phyloP scores from a whole-genome alignment of 2,888 invertebrate species.

The Argyra leucocephala region DNA sequence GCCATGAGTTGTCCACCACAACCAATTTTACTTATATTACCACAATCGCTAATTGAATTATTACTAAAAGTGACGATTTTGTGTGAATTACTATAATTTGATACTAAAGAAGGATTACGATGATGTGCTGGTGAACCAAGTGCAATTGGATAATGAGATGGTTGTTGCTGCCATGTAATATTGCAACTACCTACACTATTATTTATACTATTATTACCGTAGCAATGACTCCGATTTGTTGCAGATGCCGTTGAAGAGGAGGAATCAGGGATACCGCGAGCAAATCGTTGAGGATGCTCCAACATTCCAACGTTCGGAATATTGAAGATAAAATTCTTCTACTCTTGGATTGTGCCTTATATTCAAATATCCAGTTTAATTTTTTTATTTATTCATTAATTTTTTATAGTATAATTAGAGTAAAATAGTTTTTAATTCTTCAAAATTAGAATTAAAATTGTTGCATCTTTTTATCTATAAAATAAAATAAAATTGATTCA shows the following conservation, averaged over 20 bases:
- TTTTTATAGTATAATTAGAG: too few species aligned
- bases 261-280: slow-evolving; percentile 59
- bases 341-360: too few species aligned
- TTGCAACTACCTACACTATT: slow-evolving; percentile 39
- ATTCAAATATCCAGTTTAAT: too few species aligned
- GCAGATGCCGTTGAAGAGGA: slow-evolving; percentile 33
- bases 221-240: slow-evolving; percentile 28
- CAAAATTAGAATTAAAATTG: too few species aligned
- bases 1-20: slow-evolving; percentile 43
- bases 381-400: too few species aligned
- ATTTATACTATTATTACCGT: background rate
- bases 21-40: slow-evolving; percentile 36
- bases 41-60: slow-evolving; percentile 30
- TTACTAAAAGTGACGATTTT: slow-evolving; percentile 43
- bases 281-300: slow-evolving; percentile 52
- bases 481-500: too few species aligned
- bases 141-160: slow-evolving; percentile 29
- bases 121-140: slow-evolving; percentile 27
- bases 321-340: slow-evolving; percentile 20
- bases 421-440: too few species aligned
- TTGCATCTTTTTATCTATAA: too few species aligned
- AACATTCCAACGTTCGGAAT: slow-evolving; percentile 38
- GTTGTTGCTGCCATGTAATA: slow-evolving; percentile 31
- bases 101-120: slow-evolving; percentile 41
- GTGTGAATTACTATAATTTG: slow-evolving; percentile 41